Evolutionary conservation across 1,140 invertebrate genomes (phyloP), one percentile per base, ranked within the genome.

Genomic region (Limonius californicus): DNA sequence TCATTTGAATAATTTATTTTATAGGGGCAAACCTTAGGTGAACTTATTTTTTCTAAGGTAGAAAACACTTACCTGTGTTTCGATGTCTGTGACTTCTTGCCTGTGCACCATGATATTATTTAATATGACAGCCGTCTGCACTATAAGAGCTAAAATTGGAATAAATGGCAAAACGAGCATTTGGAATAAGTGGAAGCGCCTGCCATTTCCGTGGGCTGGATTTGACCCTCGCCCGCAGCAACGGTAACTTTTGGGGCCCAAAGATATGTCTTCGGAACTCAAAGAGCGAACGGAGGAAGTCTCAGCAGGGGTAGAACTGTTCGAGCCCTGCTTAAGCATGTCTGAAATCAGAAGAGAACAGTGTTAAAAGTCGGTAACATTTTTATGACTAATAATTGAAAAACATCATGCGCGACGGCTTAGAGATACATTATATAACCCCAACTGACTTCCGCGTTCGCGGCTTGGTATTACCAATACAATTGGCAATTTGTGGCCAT

Each of bases 101-200:
- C 89, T 83, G 73, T 90, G 87, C 30, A 85, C 82, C 54, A 92
- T 81, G 75, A 90, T 89, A 68, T 86, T 84, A 63, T 85, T 82
- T 54, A 92, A 80, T 0, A 85, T 86, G 62, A 90, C 77, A 6
- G 89, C 86, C 20, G 90, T 92, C 76, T 93, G 91, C 1, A 90
- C 83, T 70, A 92, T 91, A 58, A 93, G 80, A 0, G 89, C 89
- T 64, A 90, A 78, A 69, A 94, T 92, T 32, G 90, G 91, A 68
- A 94, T 90, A 78, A 94, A 92, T n/a, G 90, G 90, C 30, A 94
- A 77, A 15, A 90, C 80, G 54, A 94, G 80, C 82, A 94, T 83
- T 71, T 84, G 82, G 63, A 82, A 70, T n/a, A 84, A 73, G 65
- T 84, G 83, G 57, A 87, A 79, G 18, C 84, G 79, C 23, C 85